These are phyloP conservation scores for Isaurus tuberculatus DNA, from an alignment of 92 coral and sea anemone genomes.

Conservation along the genomic window DNA sequence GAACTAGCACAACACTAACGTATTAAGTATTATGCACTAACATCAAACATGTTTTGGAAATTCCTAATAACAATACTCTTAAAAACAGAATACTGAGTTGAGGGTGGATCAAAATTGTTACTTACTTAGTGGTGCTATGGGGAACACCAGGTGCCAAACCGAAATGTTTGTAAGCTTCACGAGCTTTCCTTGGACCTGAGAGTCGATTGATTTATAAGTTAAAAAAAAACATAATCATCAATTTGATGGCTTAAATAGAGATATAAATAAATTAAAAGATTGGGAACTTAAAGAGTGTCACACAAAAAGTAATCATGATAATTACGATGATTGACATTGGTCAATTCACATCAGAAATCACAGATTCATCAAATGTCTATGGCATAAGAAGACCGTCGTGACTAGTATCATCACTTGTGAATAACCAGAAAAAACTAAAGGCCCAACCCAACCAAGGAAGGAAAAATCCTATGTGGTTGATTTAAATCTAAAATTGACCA, in stretches of 20 bases:
- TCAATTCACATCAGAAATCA: conserved; percentile 88
- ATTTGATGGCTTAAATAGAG: background rate
- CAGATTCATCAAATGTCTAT: conserved; percentile 91
- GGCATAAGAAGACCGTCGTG: conserved; percentile 99
- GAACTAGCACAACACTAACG: no score
- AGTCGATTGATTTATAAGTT: background rate
- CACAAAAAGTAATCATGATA: background rate
- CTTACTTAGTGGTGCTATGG: conserved; percentile 90
- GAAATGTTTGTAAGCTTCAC: conserved; percentile 92
- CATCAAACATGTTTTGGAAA: no score
- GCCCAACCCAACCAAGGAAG: background rate
- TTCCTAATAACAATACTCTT: no score
- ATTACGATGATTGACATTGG: background rate
- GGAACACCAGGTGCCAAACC: conserved; percentile 99
- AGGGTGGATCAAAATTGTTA: background rate
- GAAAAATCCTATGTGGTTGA: background rate
- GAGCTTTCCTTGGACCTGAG: conserved; percentile 93
- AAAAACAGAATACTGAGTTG: no score
- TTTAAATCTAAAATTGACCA: background rate
- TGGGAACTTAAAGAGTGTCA: background rate
- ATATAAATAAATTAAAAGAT: background rate
- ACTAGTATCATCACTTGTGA: conserved; percentile 86
- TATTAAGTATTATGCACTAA: no score
- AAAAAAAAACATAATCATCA: no score
- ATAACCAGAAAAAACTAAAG: background rate